A percentile compares a stretch with the other conserved stretches of the same genome.
These are phyloP conservation scores for Rattus rattus DNA, from an alignment of 2,113 vertebrate genomes.

Conservation along the genomic window DNA sequence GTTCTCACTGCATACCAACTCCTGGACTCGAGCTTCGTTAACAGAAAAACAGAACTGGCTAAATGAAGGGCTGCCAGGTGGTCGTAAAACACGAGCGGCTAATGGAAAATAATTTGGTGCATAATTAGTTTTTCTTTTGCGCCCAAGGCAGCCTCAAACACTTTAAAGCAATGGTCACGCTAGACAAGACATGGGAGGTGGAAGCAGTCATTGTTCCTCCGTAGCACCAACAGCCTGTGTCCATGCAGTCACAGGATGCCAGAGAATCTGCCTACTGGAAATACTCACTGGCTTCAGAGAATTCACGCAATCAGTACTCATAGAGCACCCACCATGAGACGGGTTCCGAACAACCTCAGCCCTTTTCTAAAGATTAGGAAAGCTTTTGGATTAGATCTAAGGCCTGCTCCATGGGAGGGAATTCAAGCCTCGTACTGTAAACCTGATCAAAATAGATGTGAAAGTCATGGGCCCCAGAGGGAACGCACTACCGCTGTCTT, in stretches of 20 bases:
- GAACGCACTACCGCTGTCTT: not conserved
- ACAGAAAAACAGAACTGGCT: not conserved
- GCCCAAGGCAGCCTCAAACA: conserved; percentile 54
- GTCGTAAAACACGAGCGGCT: not conserved
- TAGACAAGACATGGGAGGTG: not conserved
- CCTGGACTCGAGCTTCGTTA: not conserved
- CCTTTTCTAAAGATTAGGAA: not conserved
- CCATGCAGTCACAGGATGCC: not conserved
- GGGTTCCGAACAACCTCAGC: not conserved
- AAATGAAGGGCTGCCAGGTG: conserved; percentile 19
- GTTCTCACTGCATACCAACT: not conserved
- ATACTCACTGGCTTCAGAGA: not conserved
- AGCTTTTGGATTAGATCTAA: not conserved
- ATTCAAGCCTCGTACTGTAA: not conserved
- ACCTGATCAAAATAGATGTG: not conserved
- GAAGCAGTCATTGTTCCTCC: not conserved
- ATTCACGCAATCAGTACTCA: not conserved
- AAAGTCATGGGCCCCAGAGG: not conserved
- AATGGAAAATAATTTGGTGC: conserved; percentile 49
- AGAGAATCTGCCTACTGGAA: not conserved
- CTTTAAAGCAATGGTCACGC: not conserved
- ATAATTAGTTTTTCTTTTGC: not conserved
- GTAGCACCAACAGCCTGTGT: not conserved
- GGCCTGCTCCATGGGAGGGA: not conserved
- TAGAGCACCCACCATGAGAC: not conserved